Base-by-base conservation (phyloP, 2,113 vertebrate genomes). In the Eurypyga helias region DNA sequence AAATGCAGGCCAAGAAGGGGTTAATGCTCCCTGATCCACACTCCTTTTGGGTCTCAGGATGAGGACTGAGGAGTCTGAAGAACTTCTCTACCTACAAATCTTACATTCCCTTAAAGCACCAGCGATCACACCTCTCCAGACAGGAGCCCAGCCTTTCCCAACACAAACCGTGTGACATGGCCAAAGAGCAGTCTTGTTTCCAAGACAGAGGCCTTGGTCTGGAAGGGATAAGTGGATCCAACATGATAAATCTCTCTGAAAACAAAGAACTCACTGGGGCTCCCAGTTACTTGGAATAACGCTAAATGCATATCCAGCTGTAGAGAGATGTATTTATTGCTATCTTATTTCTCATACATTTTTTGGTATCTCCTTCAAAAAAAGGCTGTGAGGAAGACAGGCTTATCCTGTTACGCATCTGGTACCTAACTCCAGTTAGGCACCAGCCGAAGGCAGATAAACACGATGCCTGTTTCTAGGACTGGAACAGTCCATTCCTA, bases 161-260 rank as follows among this genome's bases (percentile, higher is more conserved):
- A 20, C 7, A 45, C 13, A 24, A 43, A 7, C 7, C 7, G 4
- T 1, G 2, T 6, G 29, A 33, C 24, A 29, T 0, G 3, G 38
- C 11, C 54, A 70, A 72, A 66, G 2, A 5, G 3, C 61, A 93
- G 31, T 2, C 60, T 15, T 51, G 6, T 25, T 34, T 64, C 38
- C 31, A 38, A 75, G 60, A 12, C 18, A 75, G 26, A 49, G 7
- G 17, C 52, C 31, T 65, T 52, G 14, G 12, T 45, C 79, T 78
- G 61, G 38, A 84, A 82, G 13, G 7, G 24, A 1, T 24, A 58
- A 66, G n/a, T 5, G 12, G 4, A 89, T 73, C 17, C 61, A 83
- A 16, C 3, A 52, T 51, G 51, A 86, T 9, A 26, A 70, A 70
- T 16, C 25, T 48, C 29, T 65, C 26, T 33, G 38, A 69, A 36